Evolutionary conservation across 2,797 vertebrate genomes (phyloP).

Genomic region (Peromyscus nudipes): DNA sequence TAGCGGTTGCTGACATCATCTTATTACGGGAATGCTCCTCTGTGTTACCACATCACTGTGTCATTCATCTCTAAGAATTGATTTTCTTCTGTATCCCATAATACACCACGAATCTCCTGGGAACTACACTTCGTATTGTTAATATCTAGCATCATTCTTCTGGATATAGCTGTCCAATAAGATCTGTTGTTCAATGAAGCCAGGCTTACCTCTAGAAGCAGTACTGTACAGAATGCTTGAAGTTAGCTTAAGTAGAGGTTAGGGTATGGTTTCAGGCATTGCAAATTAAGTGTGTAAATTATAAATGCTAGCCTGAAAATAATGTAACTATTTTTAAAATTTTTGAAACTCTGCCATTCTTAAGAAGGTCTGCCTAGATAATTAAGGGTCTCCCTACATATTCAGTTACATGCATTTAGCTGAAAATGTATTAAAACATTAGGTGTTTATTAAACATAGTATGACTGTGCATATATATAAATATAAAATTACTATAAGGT

Average conservation of each 20-base stretch:
- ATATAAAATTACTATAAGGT: conserved; percentile 56
- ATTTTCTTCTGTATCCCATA: neutral
- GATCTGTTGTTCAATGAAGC: conserved; percentile 17
- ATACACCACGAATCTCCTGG: neutral
- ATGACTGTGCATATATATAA: conserved; percentile 24
- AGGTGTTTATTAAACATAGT: conserved; percentile 64
- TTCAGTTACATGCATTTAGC: conserved; percentile 22
- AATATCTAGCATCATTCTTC: neutral
- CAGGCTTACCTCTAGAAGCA: conserved; percentile 49
- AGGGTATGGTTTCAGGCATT: neutral
- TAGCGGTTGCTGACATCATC: neutral
- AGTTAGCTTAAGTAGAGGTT: conserved; percentile 18
- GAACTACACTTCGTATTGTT: neutral
- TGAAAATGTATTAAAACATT: conserved; percentile 66
- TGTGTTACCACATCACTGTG: neutral
- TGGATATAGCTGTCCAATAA: neutral
- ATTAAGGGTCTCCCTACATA: neutral
- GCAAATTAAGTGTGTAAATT: conserved; percentile 50
- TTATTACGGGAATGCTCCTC: neutral
- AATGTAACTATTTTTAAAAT: neutral
- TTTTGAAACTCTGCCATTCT: neutral
- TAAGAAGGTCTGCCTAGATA: neutral
- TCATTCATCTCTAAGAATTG: neutral
- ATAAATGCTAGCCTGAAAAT: conserved; percentile 42
- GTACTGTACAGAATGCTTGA: neutral